These are phyloP conservation scores for Apostichopus californicus DNA, from an alignment of 35 echinoderm and acorn worm genomes.

Conservation along the genomic window DNA sequence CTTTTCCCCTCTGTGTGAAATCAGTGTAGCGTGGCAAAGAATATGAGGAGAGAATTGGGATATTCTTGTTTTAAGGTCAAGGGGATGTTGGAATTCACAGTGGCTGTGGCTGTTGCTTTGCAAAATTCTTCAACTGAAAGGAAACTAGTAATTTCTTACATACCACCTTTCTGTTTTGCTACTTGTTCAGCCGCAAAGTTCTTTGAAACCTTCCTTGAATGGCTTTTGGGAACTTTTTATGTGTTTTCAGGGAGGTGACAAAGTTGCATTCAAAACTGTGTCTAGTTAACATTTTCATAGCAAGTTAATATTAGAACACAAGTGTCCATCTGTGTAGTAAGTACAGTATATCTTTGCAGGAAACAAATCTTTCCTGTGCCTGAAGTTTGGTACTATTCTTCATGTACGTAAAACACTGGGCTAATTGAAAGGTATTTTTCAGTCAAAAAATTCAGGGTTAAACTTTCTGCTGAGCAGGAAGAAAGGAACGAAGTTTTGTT, in stretches of 20 bases:
- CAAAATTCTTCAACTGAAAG: conserved; percentile 23
- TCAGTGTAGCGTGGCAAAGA: conserved; percentile 43
- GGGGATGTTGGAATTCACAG: conserved; percentile 46
- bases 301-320: neutral
- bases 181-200: conserved; percentile 23
- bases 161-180: conserved; percentile 30
- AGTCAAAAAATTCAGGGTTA: too few species aligned
- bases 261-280: neutral
- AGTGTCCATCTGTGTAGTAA: too few species aligned
- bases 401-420: too few species aligned
- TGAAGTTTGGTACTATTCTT: too few species aligned
- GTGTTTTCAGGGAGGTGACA: conserved; percentile 38
- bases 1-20: conserved; percentile 49
- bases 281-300: neutral
- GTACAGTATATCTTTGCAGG: too few species aligned
- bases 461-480: too few species aligned
- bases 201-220: conserved; percentile 32
- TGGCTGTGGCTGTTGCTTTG: conserved; percentile 26
- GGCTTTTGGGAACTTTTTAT: conserved; percentile 33
- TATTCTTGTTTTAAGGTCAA: conserved; percentile 50
- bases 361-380: too few species aligned
- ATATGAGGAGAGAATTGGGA: conserved; percentile 49
- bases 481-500: too few species aligned
- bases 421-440: too few species aligned
- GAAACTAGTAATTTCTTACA: conserved; percentile 39